Base-by-base conservation (phyloP, 2,797 vertebrate genomes). In the Hydrolagus colliei region DNA sequence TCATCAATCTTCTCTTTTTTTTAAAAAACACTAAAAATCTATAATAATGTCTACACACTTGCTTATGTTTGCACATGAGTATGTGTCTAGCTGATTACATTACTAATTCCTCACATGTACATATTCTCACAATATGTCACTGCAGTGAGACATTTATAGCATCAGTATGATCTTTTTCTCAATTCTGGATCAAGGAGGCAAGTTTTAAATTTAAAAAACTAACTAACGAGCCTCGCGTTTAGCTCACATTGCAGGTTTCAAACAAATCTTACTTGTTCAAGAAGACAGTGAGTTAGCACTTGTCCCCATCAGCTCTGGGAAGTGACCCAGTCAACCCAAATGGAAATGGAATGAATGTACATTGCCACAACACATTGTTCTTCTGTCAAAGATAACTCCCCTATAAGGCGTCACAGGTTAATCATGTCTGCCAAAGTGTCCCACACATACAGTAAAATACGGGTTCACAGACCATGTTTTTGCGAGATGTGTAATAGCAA, bases 111-210 rank as follows among this genome's bases (percentile, higher is more conserved):
- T 22, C 27, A 68, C 27, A 76, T 4, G 27, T 41, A 16, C 63
- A 20, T 32, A 82, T 68, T 71, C 79, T 84, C 41, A 52, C 41
- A 27, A 79, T 65, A 67, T 14, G 63, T 80, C 61, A 79, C n/a
- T 32, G 52, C 52, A 77, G 14, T 79, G n/a, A 79, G 9, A 22
- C 74, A 18, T 63, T 79, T 79, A 79, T 79, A 13, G 14, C 59
- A 18, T 76, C 74, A 77, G 18, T 13, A 10, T 7, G 63, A 65
- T 20, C 22, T 67, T 62, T 61, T 78, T 78, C 22, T 59, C 10
- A 22, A 78, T 78, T 18, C 52, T 65, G 62, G 63, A 27, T 80
- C 13, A 27, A 8, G 12, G 16, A 80, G 22, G 22, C 3, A 67
- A 80, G 22, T 16, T 71, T 41, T 1, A 20, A 35, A 65, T 27